Conservation (phyloP, 1,140 invertebrate species). For the Lutraria rhynchaena region DNA sequence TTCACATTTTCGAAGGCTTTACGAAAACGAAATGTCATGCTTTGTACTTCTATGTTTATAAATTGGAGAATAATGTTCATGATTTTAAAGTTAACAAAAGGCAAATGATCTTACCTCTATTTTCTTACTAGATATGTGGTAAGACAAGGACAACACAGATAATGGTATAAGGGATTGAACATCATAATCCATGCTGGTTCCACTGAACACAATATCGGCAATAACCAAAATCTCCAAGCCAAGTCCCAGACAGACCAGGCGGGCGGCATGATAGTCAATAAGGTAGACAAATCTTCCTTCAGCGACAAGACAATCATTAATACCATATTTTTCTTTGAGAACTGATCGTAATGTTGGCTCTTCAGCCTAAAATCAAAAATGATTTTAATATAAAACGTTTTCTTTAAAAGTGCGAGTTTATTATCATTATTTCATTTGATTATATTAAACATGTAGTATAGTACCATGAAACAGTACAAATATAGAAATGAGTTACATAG, state of each 20-base stretch:
- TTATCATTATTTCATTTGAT: too few species aligned
- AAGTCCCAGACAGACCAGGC: slow-evolving; percentile 1
- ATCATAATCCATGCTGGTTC: slow-evolving; percentile 15
- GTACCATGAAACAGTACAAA: too few species aligned
- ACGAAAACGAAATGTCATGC: too few species aligned
- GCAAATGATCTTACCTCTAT: slow-evolving; percentile 25
- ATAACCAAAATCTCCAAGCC: not conserved
- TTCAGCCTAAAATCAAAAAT: too few species aligned
- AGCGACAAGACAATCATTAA: not conserved
- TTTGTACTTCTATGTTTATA: too few species aligned
- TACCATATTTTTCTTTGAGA: slow-evolving; percentile 7
- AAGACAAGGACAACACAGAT: not conserved
- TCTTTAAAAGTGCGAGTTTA: too few species aligned
- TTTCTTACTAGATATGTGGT: not conserved
- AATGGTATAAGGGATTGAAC: not conserved
- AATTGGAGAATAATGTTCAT: too few species aligned
- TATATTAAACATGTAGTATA: not conserved
- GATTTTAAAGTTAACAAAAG: too few species aligned
- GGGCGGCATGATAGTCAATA: not conserved
- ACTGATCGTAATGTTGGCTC: not conserved
- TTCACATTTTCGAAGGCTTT: too few species aligned
- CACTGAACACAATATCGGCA: not conserved
- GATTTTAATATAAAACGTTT: too few species aligned
- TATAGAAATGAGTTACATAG: too few species aligned
- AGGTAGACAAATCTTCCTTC: slow-evolving; percentile 24